phyloP scores from a whole-genome alignment of 2,888 invertebrate genomes.

The Abrostola tripartita region DNA sequence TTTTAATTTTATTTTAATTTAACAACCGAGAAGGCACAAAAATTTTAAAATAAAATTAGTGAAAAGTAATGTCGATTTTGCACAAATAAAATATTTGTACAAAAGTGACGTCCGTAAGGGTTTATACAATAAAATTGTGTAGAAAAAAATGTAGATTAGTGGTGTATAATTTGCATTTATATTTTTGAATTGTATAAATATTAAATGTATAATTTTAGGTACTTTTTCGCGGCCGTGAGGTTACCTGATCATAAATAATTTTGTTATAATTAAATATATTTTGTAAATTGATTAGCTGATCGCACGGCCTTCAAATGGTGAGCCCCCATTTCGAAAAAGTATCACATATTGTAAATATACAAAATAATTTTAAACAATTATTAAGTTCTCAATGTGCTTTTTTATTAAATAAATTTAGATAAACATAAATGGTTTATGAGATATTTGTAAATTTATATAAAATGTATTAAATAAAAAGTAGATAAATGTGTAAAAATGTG shows the following conservation, averaged over 20 bases:
- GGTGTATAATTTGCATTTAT: slow-evolving; percentile 48
- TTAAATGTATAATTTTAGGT: slow-evolving; percentile 54
- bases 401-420: slow-evolving; percentile 43
- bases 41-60: slow-evolving; percentile 15
- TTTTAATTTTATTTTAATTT: slow-evolving; percentile 11
- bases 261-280: slow-evolving; percentile 47
- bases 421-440: slow-evolving; percentile 38
- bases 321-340: slow-evolving; percentile 85
- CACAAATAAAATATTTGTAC: slow-evolving; percentile 37
- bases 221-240: slow-evolving; percentile 76
- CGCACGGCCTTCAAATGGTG: slow-evolving; percentile 76
- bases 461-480: slow-evolving; percentile 52
- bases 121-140: slow-evolving; percentile 43
- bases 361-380: slow-evolving; percentile 33
- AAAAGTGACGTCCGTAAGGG: slow-evolving; percentile 27
- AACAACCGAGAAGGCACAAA: slow-evolving; percentile 19
- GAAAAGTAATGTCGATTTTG: slow-evolving; percentile 35
- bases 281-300: slow-evolving; percentile 69
- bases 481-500: slow-evolving; percentile 58
- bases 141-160: slow-evolving; percentile 38
- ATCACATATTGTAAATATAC: slow-evolving; percentile 63
- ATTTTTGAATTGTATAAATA: slow-evolving; percentile 46
- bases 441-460: slow-evolving; percentile 57
- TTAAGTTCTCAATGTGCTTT: slow-evolving; percentile 53
- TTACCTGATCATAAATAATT: slow-evolving; percentile 68